A percentile compares a stretch with the other conserved stretches of the same genome.
These are phyloP conservation scores for Oikopleura vanhoeffeni DNA, from an alignment of 23 tunicate genomes.

Conservation along the genomic window DNA sequence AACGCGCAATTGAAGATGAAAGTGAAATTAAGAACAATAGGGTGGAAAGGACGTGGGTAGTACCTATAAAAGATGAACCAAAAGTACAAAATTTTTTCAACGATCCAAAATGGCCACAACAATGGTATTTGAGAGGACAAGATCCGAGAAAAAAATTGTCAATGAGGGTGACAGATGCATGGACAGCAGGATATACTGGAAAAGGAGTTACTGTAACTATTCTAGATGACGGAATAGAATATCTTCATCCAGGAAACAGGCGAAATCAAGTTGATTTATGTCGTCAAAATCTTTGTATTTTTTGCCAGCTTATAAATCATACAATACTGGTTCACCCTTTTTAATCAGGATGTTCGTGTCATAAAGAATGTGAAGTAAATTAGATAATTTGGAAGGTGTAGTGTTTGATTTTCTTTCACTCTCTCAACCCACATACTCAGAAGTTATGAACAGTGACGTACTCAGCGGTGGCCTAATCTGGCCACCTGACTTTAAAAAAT, in stretches of 20 bases:
- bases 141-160: not conserved
- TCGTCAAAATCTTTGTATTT: too few species aligned
- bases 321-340: too few species aligned
- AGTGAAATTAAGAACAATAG: not conserved
- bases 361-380: too few species aligned
- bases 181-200: slow-evolving; percentile 70
- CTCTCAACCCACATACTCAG: too few species aligned
- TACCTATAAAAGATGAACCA: not conserved
- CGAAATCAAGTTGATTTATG: too few species aligned
- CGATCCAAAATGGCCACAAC: not conserved
- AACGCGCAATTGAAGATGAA: not conserved
- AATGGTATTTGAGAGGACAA: not conserved
- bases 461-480: too few species aligned
- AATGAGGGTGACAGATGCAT: slow-evolving; percentile 67
- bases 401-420: too few species aligned
- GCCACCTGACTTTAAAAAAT: too few species aligned
- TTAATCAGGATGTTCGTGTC: too few species aligned
- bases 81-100: not conserved
- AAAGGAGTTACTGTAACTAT: slow-evolving; percentile 61
- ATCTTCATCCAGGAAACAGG: slow-evolving; percentile 66
- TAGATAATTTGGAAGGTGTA: too few species aligned
- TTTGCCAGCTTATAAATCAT: too few species aligned
- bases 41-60: not conserved
- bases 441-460: too few species aligned
- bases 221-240: slow-evolving; percentile 92